phyloP scores from a whole-genome alignment of 2,888 invertebrate genomes.

The Acanthopleura granulata region DNA sequence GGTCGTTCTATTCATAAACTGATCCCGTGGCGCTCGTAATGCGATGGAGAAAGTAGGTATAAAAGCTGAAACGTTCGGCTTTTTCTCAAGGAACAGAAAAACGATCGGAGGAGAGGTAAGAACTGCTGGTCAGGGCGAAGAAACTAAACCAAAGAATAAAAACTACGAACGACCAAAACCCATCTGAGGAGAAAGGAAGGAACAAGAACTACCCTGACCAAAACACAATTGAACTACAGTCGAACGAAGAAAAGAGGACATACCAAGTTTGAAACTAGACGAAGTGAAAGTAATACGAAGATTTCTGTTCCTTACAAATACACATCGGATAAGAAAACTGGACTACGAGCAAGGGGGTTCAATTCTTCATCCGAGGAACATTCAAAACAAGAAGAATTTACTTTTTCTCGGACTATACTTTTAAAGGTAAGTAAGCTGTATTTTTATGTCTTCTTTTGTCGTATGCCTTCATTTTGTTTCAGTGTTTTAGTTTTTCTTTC shows the following conservation, averaged over 20 bases:
- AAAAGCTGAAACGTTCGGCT: too few relatives aligned
- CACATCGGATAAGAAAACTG: neutral
- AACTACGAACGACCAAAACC: neutral
- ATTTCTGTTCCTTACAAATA: neutral
- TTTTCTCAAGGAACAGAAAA: neutral
- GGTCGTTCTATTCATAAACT: too few relatives aligned
- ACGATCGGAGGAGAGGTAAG: neutral
- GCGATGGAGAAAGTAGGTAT: too few relatives aligned
- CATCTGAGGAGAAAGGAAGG: neutral
- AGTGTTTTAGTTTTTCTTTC: too few relatives aligned
- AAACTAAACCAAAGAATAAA: neutral
- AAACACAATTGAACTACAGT: neutral
- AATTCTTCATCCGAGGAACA: neutral
- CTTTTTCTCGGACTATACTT: neutral
- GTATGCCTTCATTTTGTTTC: too few relatives aligned
- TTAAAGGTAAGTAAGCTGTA: neutral
- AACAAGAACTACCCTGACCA: neutral
- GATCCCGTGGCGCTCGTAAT: too few relatives aligned
- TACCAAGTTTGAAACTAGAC: too few relatives aligned
- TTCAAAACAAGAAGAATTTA: too few relatives aligned
- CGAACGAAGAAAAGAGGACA: neutral
- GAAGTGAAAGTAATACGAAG: neutral
- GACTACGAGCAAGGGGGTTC: neutral
- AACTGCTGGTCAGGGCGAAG: neutral
- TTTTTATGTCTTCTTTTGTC: too few relatives aligned